Base-by-base conservation (phyloP, 2,113 vertebrate species). In the Apodemus sylvaticus region DNA sequence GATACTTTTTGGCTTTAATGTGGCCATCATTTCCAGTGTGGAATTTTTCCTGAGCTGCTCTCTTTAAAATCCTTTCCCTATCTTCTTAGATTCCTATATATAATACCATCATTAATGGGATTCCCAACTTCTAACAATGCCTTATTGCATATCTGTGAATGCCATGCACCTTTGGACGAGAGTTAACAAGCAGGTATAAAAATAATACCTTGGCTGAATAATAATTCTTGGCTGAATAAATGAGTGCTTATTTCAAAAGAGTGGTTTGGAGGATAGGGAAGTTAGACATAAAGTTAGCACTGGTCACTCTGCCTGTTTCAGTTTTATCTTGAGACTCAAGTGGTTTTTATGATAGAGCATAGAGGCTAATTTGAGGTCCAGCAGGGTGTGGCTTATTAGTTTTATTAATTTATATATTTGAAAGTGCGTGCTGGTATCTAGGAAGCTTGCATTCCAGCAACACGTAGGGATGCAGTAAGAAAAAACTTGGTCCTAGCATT, bases 401-500 rank as follows among this genome's bases (percentile, higher is more conserved):
- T 70, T 66, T 22, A 42, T 85, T 66, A 26, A 11, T 53, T 93
- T 60, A 13, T 64, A 62, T 7, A 71, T n/a, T 51, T 36, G 42
- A 79, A 26, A 78, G n/a, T 45, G 10, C 0, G n/a, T 45, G 10
- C 0, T 31, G 7, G 7, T 48, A 8, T 9, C 48, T 36, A 34
- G 29, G 58, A 24, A 31, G 10, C 53, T 36, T 55, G 20, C 8
- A 39, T 36, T 42, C 16, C 8, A 13, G 3, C 26, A 31, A 5
- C n/a, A 19, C 36, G 7, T n/a, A 68, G 60, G 39, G 1, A 36
- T 11, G 2, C 3, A 20, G 62, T 5, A 26, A 42, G 71, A 70
- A n/a, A 5, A 0, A 0, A 0, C 1, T 31, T 7, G 70, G 39
- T 45, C 26, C 26, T 24, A 3, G n/a, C 14, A 24, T 22, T 51